Base-by-base conservation (phyloP, 2,797 vertebrate genomes). In the Melanogrammus aeglefinus region DNA sequence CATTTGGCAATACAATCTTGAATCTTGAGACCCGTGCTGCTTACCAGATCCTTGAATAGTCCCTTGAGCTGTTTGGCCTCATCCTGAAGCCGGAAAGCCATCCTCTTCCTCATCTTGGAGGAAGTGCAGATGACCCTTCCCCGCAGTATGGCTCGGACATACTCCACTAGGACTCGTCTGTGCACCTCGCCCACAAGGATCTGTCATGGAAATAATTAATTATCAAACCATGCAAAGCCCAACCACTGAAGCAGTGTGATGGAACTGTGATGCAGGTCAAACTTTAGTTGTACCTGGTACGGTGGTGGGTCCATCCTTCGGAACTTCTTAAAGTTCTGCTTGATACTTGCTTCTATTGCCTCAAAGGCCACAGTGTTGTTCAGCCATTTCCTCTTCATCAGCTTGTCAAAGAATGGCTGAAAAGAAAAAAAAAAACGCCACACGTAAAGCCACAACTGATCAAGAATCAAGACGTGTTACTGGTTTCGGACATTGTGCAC, bases 351-450 rank as follows among this genome's bases (percentile, higher is more conserved):
- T 86, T 96, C 94, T 75, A 98, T 97, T 81, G 94, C 86, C 33
- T 97, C 96, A 78, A 96, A 97, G 38, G 96, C 93, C 9, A 96
- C 96, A 0, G 94, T 92, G 91, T 94, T 96, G 81, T 89, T 95
- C 81, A 98, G 76, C 97, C 97, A 98, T 81, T 96, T 96, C 84
- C 96, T 92, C 85, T 96, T 95, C 79, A 99, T 95, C 82, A 99
- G 91, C 81, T 97, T 98, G 83, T 94, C 93, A 82, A 97, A 97
- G 88, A 96, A 94, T 7, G 96, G 96, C 97, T 98, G 91, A 3
- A 83, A 75, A n/a, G 72, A 29, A 14, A 82, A 47, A 2, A 81
- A 75, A 73, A 16, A 16, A 57, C 24, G 81, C 2, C 10, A 51
- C 5, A 38, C 1, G 24, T 27, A 27, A 69, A 76, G 36, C 51